phyloP scores from a whole-genome alignment of 1,140 invertebrate species.

The Hydropsyche tenuis region DNA sequence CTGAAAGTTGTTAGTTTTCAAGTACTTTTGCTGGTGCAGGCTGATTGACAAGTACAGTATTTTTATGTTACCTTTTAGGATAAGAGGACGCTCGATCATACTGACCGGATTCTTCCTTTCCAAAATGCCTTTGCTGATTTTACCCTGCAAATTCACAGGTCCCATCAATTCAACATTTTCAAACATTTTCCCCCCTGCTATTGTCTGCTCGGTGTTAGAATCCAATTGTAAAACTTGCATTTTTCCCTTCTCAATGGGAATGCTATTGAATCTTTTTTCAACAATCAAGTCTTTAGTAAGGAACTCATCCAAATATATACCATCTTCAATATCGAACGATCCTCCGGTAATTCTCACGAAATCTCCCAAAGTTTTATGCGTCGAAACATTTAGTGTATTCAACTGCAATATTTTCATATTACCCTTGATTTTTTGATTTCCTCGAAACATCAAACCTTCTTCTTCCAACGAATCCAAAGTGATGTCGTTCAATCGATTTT shows the following conservation, averaged over 20 bases:
- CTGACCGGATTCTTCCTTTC: slow-evolving; percentile 53
- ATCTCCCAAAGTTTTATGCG: slow-evolving; percentile 49
- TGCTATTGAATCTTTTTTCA: slow-evolving; percentile 51
- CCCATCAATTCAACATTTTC: slow-evolving; percentile 52
- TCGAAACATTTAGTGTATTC: slow-evolving; percentile 44
- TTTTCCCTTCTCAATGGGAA: slow-evolving; percentile 49
- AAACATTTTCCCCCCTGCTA: slow-evolving; percentile 53
- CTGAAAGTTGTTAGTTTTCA: too few species aligned
- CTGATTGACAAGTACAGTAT: not conserved
- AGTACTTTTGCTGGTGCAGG: too few species aligned
- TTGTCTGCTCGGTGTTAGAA: slow-evolving; percentile 49
- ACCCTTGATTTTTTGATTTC: slow-evolving; percentile 39
- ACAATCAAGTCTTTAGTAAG: slow-evolving; percentile 51
- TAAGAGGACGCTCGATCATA: slow-evolving; percentile 47
- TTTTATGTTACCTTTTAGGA: slow-evolving; percentile 51
- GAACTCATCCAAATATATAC: slow-evolving; percentile 52
- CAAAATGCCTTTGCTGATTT: slow-evolving; percentile 52
- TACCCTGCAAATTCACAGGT: slow-evolving; percentile 53
- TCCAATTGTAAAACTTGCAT: slow-evolving; percentile 54
- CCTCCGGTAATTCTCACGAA: slow-evolving; percentile 51
- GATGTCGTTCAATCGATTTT: slow-evolving; percentile 53
- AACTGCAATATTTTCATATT: slow-evolving; percentile 15
- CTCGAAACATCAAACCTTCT: slow-evolving; percentile 31
- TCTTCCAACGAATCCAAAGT: slow-evolving; percentile 50
- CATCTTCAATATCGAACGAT: slow-evolving; percentile 50